Percentiles rank a stretch among this genome's conserved stretches.
These are phyloP conservation scores for Chironex yamaguchii DNA, from an alignment of 30 jellyfish, hydroid and myxozoan genomes.

Conservation along the genomic window DNA sequence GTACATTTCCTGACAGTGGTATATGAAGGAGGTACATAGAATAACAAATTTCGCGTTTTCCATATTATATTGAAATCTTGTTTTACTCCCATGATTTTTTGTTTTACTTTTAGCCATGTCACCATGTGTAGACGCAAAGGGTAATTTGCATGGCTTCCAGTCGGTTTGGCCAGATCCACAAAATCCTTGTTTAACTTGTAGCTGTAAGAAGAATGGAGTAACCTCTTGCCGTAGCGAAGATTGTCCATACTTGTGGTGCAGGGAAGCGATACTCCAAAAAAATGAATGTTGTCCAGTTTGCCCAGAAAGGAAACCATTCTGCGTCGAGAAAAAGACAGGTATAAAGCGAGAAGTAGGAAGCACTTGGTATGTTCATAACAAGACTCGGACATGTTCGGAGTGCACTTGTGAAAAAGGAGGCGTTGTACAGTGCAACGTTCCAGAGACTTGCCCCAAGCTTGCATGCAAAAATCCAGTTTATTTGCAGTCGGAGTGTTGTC, in stretches of 20 bases:
- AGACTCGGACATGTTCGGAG: slow-evolving; percentile 19
- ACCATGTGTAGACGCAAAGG: background rate
- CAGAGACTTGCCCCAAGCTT: slow-evolving; percentile 42
- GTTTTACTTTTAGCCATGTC: background rate
- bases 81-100: background rate
- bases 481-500: slow-evolving; percentile 61
- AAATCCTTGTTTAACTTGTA: slow-evolving; percentile 27
- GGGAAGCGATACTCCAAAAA: slow-evolving; percentile 34
- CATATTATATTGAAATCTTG: too few relatives aligned
- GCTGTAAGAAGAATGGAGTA: slow-evolving; percentile 56
- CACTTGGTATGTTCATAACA: slow-evolving; percentile 5
- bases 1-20: too few relatives aligned
- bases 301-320: background rate
- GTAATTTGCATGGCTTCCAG: background rate
- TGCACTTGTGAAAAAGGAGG: slow-evolving; percentile 68
- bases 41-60: too few relatives aligned
- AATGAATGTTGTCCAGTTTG: slow-evolving; percentile 81
- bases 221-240: slow-evolving; percentile 23
- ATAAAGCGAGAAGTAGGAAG: slow-evolving; percentile 16
- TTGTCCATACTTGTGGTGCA: slow-evolving; percentile 51
- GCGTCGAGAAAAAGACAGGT: slow-evolving; percentile 10
- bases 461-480: slow-evolving; percentile 38
- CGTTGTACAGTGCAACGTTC: slow-evolving; percentile 16
- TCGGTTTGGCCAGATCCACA: background rate
- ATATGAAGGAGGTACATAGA: too few relatives aligned